Evolutionary conservation across 2,797 vertebrate species (phyloP).

Genomic region (Pagetopsis macropterus): DNA sequence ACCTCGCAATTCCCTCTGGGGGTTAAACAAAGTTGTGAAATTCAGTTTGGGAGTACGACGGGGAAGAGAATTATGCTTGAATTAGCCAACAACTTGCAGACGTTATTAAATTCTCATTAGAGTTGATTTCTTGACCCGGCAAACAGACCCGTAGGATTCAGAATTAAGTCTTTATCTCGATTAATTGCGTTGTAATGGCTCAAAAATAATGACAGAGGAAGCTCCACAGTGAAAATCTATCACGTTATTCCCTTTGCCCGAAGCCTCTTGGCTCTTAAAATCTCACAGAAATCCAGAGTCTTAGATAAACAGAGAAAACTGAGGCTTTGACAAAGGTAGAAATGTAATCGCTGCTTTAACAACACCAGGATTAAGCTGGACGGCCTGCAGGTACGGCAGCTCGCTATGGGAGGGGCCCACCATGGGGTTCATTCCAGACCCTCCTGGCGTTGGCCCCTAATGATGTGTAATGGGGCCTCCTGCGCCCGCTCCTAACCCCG

Average conservation of each 20-base stretch:
- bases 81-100: slow-evolving; percentile 28
- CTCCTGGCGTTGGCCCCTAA: slow-evolving; percentile 69
- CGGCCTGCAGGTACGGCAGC: slow-evolving; percentile 60
- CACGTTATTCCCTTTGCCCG: slow-evolving; percentile 2
- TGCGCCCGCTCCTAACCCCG: slow-evolving; percentile 65
- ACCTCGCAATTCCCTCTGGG: slow-evolving; percentile 54
- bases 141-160: slow-evolving; percentile 42
- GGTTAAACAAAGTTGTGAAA: slow-evolving; percentile 63
- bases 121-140: slow-evolving; percentile 55
- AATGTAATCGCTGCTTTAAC: slow-evolving; percentile 12
- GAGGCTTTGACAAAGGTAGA: slow-evolving; percentile 14
- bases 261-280: not conserved
- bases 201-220: slow-evolving; percentile 52
- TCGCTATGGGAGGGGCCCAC: slow-evolving; percentile 34
- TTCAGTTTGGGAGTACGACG: slow-evolving; percentile 36
- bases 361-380: slow-evolving; percentile 36
- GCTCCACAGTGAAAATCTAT: slow-evolving; percentile 1
- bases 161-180: slow-evolving; percentile 45
- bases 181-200: slow-evolving; percentile 64
- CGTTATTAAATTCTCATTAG: slow-evolving; percentile 63
- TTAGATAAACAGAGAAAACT: not conserved
- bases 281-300: slow-evolving; percentile 3
- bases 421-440: slow-evolving; percentile 60
- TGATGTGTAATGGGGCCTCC: slow-evolving; percentile 77
- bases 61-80: not conserved